Conservation (phyloP, 2,888 invertebrate species). For the Melinaea marsaeus region DNA sequence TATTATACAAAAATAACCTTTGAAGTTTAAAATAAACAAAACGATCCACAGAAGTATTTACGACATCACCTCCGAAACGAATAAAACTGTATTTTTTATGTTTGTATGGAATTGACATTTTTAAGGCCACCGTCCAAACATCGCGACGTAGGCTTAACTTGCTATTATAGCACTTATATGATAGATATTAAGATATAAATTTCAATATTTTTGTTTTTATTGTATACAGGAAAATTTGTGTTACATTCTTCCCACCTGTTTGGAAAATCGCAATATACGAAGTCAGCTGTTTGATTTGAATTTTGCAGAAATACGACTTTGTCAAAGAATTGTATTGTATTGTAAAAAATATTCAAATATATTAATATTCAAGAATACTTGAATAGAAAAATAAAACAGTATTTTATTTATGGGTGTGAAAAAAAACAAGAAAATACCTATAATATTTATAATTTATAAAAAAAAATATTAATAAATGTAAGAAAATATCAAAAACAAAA, state of each 20-base stretch:
- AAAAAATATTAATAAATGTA: too few relatives aligned
- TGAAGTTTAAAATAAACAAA: constrained; percentile 8
- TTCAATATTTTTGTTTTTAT: not conserved
- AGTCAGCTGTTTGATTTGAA: constrained; percentile 1
- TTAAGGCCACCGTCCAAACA: constrained; percentile 22
- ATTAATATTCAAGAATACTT: too few relatives aligned
- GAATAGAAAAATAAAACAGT: too few relatives aligned
- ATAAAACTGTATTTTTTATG: constrained; percentile 23
- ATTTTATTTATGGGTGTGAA: too few relatives aligned
- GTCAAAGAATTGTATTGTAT: too few relatives aligned
- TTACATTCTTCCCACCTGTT: constrained; percentile 9
- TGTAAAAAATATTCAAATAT: too few relatives aligned
- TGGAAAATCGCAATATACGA: not conserved
- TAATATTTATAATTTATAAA: too few relatives aligned
- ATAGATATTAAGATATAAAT: not conserved
- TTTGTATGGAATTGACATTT: constrained; percentile 29
- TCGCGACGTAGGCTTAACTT: not conserved
- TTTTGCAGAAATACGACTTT: not conserved
- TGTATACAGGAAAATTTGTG: constrained; percentile 5
- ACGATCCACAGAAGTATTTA: constrained; percentile 20
- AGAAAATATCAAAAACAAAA: too few relatives aligned
- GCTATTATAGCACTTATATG: not conserved
- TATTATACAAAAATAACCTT: constrained; percentile 4
- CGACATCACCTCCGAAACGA: constrained; percentile 19
- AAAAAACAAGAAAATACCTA: too few relatives aligned